phyloP scores from a whole-genome alignment of 1,140 invertebrate species.

The Drosophila oshimai region DNA sequence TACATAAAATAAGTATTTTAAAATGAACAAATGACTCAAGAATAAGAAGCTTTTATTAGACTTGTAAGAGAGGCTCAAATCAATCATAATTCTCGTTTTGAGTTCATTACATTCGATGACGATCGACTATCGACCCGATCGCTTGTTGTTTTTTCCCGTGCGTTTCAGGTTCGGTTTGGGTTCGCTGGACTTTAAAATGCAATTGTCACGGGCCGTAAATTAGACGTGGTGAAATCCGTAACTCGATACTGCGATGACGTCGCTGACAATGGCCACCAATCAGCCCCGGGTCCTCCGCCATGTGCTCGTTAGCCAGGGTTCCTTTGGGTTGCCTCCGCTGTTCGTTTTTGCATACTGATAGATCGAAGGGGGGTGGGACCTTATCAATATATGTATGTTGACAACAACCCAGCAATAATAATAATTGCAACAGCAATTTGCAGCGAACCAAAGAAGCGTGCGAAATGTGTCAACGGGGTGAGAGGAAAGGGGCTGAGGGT shows the following conservation, averaged over 20 bases:
- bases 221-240: slow-evolving; percentile 40
- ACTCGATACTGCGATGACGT: slow-evolving; percentile 50
- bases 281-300: slow-evolving; percentile 17
- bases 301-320: neutral
- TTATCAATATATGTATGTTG: slow-evolving; percentile 68
- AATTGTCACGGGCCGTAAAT: slow-evolving; percentile 63
- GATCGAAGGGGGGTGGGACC: slow-evolving; percentile 15
- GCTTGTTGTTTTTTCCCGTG: neutral
- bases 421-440: slow-evolving; percentile 57
- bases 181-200: slow-evolving; percentile 55
- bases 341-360: slow-evolving; percentile 42
- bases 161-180: neutral
- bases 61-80: no score
- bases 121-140: neutral
- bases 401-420: slow-evolving; percentile 59
- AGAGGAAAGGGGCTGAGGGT: neutral
- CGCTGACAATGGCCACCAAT: slow-evolving; percentile 66
- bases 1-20: no score
- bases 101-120: neutral
- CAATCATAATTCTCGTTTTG: no score
- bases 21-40: no score
- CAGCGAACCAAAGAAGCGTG: slow-evolving; percentile 30
- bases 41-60: no score
- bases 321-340: neutral
- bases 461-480: slow-evolving; percentile 23